Percentiles rank a stretch among this genome's conserved stretches.
Conservation (phyloP, 1,140 invertebrate genomes). For the Drosophila pseudoobscura region DNA sequence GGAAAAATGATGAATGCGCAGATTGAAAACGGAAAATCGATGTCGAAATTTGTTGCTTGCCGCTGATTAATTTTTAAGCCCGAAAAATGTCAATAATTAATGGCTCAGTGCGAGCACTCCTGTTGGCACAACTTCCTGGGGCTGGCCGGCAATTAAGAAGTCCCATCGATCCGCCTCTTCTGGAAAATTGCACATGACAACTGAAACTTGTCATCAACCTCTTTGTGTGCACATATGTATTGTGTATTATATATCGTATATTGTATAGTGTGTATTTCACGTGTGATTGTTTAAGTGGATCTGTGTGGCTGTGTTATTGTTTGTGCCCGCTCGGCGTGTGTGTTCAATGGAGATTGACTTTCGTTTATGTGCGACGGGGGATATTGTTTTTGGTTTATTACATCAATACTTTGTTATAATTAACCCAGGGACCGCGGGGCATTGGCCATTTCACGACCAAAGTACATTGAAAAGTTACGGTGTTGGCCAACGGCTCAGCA, state of each 20-base stretch:
- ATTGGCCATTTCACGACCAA: background rate
- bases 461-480: conserved; percentile 14
- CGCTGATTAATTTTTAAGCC: conserved; percentile 50
- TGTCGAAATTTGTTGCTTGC: conserved; percentile 16
- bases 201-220: conserved; percentile 27
- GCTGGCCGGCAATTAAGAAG: conserved; percentile 40
- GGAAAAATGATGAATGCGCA: conserved; percentile 35
- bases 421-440: conserved; percentile 18
- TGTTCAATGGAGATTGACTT: conserved; percentile 15
- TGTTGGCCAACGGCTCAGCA: background rate
- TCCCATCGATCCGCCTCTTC: conserved; percentile 36
- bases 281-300: conserved; percentile 17
- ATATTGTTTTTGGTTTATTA: conserved; percentile 21
- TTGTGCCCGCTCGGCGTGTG: conserved; percentile 2
- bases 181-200: conserved; percentile 39
- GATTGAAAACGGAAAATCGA: conserved; percentile 16
- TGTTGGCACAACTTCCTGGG: conserved; percentile 10
- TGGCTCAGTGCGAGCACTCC: conserved; percentile 16
- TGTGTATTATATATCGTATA: no score
- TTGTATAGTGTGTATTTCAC: no score
- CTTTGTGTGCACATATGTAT: conserved; percentile 3
- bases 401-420: conserved; percentile 55
- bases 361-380: conserved; percentile 1
- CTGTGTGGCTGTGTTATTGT: conserved; percentile 14
- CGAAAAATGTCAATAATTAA: conserved; percentile 62